A percentile compares a stretch with the other conserved stretches of the same genome.
Conservation (phyloP, 2,888 invertebrate species). For the Orgyia antiqua region DNA sequence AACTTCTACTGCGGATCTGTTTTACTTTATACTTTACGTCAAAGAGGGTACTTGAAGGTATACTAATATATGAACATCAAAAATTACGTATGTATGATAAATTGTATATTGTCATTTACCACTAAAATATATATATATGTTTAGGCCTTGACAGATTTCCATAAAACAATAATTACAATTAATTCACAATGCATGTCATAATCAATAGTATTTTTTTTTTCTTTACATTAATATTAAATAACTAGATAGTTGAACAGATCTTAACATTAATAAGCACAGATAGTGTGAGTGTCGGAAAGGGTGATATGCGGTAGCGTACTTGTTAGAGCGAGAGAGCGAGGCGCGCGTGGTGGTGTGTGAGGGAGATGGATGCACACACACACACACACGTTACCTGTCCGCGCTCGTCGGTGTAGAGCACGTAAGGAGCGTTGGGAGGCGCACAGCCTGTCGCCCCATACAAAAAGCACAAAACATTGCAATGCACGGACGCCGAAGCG, state of each 20-base stretch:
- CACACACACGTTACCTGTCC: conserved; percentile 91
- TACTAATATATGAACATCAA: conserved; percentile 15
- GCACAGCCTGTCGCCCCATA: conserved; percentile 79
- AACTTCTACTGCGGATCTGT: conserved; percentile 24
- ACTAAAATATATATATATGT: conserved; percentile 17
- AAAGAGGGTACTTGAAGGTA: conserved; percentile 4
- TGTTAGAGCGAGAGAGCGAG: conserved; percentile 49
- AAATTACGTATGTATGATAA: conserved; percentile 19
- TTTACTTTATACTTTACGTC: conserved; percentile 23
- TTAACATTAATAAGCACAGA: conserved; percentile 37
- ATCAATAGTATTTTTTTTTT: too few species aligned
- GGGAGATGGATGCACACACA: conserved; percentile 32
- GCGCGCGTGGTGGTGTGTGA: conserved; percentile 26
- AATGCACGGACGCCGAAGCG: conserved; percentile 73
- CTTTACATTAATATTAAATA: too few species aligned
- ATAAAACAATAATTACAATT: conserved; percentile 15
- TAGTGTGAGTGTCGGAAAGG: conserved; percentile 26
- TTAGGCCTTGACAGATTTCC: conserved; percentile 26
- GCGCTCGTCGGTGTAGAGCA: conserved; percentile 96
- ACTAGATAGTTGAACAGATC: too few species aligned
- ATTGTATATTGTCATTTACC: conserved; percentile 22
- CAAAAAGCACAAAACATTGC: conserved; percentile 74
- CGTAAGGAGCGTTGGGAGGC: conserved; percentile 94
- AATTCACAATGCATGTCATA: conserved; percentile 11
- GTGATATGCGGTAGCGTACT: conserved; percentile 51